Conservation (phyloP, 2,888 invertebrate genomes). For the Chrysolina oricalcia region DNA sequence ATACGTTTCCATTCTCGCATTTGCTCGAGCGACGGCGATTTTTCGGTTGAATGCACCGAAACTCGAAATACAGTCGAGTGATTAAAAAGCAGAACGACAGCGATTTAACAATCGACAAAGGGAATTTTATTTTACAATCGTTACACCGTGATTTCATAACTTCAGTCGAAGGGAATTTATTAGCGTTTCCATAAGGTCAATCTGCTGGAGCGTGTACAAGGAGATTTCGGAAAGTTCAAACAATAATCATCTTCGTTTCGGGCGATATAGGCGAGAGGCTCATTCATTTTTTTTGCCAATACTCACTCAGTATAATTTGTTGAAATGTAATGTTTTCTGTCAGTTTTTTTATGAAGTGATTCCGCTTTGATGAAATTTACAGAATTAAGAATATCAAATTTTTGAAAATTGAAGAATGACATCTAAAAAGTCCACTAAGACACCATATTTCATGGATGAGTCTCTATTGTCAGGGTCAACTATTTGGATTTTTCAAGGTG, state of each 20-base stretch:
- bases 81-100: slow-evolving; percentile 43
- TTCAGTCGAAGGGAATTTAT: slow-evolving; percentile 31
- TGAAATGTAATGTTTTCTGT: no score
- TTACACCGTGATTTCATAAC: slow-evolving; percentile 34
- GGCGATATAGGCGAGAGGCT: background rate
- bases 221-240: slow-evolving; percentile 44
- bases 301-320: no score
- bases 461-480: no score
- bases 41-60: slow-evolving; percentile 37
- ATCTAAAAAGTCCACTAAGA: no score
- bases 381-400: no score
- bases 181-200: slow-evolving; percentile 41
- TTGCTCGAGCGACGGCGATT: slow-evolving; percentile 40
- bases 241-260: slow-evolving; percentile 43
- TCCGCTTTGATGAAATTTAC: no score
- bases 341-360: no score
- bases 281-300: no score
- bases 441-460: no score
- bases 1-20: slow-evolving; percentile 37
- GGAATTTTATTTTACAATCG: slow-evolving; percentile 33
- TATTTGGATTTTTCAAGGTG: no score
- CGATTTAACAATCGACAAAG: slow-evolving; percentile 36
- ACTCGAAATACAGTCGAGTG: slow-evolving; percentile 40
- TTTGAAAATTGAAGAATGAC: no score
- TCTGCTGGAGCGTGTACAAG: slow-evolving; percentile 36